These are phyloP conservation scores for Anoura caudifer DNA, from an alignment of 2,113 vertebrate species.

Conservation along the genomic window DNA sequence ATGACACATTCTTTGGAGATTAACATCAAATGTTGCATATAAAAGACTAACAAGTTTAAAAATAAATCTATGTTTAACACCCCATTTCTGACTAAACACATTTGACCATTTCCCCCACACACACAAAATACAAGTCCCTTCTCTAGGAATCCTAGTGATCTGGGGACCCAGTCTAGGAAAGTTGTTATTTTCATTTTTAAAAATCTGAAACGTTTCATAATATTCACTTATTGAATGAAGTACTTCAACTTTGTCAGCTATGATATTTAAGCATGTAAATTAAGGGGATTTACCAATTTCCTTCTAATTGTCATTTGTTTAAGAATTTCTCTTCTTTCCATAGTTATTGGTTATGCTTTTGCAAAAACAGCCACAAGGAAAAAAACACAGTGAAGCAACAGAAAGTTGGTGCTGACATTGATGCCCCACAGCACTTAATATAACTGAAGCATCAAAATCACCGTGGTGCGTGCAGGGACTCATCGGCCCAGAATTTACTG, in stretches of 20 bases:
- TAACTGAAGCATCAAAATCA: slow-evolving; percentile 47
- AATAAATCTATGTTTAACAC: background rate
- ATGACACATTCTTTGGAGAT: background rate
- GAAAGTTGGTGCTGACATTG: slow-evolving; percentile 23
- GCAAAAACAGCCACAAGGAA: background rate
- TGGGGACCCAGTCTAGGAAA: background rate
- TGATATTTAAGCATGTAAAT: background rate
- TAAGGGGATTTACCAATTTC: background rate
- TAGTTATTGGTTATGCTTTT: background rate
- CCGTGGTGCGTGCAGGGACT: background rate
- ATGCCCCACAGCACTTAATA: background rate
- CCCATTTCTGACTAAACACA: background rate
- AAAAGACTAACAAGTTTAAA: background rate
- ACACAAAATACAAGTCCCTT: background rate
- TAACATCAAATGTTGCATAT: background rate
- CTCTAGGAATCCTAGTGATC: background rate
- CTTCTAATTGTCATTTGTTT: background rate
- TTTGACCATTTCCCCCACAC: background rate
- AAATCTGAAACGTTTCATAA: background rate
- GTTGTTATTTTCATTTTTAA: background rate
- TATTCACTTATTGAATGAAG: background rate
- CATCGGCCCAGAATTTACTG: slow-evolving; percentile 38
- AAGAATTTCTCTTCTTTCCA: background rate
- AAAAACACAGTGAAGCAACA: background rate
- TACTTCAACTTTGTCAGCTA: background rate